These are phyloP conservation scores for Petrolisthes manimaculis DNA, from an alignment of 2,888 invertebrate genomes.

Conservation along the genomic window DNA sequence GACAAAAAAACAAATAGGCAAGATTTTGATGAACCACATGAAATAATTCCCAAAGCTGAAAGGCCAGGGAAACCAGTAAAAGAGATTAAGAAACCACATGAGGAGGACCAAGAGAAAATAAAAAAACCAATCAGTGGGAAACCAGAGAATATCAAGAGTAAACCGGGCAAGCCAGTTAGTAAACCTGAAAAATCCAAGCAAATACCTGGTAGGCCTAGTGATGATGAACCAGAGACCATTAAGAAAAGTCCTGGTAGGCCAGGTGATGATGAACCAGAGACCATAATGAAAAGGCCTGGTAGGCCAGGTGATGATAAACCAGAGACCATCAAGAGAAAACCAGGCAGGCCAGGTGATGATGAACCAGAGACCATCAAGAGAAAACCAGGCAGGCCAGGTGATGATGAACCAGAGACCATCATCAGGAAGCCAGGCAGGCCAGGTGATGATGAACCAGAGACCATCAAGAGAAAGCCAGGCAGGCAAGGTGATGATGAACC, in stretches of 20 bases:
- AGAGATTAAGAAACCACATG: not conserved
- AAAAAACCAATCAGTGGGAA: not conserved
- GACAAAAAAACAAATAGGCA: not conserved
- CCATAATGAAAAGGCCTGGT: conserved; percentile 5
- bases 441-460: conserved; percentile 25
- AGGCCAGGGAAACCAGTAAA: not conserved
- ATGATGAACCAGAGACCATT: conserved; percentile 63
- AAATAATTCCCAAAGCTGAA: not conserved
- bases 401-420: conserved; percentile 31
- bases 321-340: conserved; percentile 12
- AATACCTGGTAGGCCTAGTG: conserved; percentile 8
- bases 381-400: conserved; percentile 19
- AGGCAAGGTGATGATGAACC: conserved; percentile 19
- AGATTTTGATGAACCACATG: not conserved
- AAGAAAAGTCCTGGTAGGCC: conserved; percentile 26
- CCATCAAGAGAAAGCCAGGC: conserved; percentile 2
- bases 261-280: conserved; percentile 53
- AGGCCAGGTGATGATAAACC: conserved; percentile 34
- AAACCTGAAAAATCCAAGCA: not conserved
- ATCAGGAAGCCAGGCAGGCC: conserved; percentile 2
- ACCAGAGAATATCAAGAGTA: conserved; percentile 22
- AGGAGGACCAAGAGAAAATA: not conserved
- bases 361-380: conserved; percentile 17
- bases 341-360: not conserved
- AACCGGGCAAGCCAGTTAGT: not conserved